phyloP scores from a whole-genome alignment of 2,113 vertebrate species.

The Hymenochirus boettgeri region DNA sequence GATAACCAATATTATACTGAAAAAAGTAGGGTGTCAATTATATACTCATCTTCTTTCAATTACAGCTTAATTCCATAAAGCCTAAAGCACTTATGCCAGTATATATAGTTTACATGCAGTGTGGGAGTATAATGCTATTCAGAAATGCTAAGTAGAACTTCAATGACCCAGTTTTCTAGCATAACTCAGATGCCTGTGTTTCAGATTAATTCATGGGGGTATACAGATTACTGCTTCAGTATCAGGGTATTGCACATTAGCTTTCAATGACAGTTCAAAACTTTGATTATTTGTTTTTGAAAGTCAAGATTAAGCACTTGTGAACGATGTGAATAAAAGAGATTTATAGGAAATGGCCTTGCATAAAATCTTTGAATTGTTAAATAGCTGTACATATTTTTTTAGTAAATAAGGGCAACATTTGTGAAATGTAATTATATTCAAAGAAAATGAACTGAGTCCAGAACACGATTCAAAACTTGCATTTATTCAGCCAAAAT shows the following conservation, averaged over 20 bases:
- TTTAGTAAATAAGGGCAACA: neutral
- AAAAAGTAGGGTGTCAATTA: too few relatives aligned
- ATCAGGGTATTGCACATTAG: neutral
- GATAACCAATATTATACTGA: too few relatives aligned
- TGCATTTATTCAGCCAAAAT: too few relatives aligned
- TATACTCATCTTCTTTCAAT: too few relatives aligned
- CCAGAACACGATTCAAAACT: too few relatives aligned
- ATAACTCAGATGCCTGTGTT: neutral
- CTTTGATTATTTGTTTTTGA: neutral
- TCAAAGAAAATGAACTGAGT: too few relatives aligned
- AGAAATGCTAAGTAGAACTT: constrained; percentile 29
- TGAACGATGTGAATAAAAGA: neutral
- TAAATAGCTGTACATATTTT: neutral
- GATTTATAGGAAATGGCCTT: neutral
- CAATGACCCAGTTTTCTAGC: constrained; percentile 10
- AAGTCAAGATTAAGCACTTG: neutral
- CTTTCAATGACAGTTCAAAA: neutral
- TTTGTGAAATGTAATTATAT: too few relatives aligned
- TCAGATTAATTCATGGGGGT: constrained; percentile 1
- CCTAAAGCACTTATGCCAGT: too few relatives aligned
- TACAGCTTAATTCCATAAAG: too few relatives aligned
- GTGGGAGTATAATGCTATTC: neutral
- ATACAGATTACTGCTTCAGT: neutral
- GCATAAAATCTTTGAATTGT: neutral
- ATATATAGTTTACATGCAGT: neutral